Evolutionary conservation across 2,797 vertebrate genomes (phyloP).

Genomic region (Acrossocheilus wenchowensis): DNA sequence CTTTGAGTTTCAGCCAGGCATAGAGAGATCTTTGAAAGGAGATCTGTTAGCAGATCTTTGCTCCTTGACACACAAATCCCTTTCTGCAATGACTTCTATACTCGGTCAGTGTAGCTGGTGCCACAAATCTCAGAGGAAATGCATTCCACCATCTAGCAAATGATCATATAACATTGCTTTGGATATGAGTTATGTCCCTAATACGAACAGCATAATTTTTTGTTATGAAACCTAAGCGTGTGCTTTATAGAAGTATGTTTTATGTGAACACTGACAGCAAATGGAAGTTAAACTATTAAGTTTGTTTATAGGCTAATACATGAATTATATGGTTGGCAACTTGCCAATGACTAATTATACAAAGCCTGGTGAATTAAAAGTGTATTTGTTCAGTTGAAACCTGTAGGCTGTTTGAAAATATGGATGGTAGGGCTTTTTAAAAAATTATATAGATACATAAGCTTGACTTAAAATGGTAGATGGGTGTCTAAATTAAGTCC

Average conservation of each 20-base stretch:
- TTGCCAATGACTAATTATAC: neutral
- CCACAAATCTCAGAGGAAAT: conserved; percentile 74
- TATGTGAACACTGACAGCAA: conserved; percentile 2
- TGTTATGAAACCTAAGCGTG: neutral
- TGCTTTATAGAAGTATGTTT: neutral
- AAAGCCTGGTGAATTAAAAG: neutral
- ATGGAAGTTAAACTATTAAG: neutral
- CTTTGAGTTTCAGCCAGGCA: conserved; percentile 72
- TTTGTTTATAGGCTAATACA: neutral
- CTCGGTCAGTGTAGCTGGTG: conserved; percentile 71
- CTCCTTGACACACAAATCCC: conserved; percentile 68
- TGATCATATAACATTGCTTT: conserved; percentile 73
- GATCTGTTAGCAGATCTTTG: conserved; percentile 61
- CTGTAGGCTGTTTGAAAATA: neutral
- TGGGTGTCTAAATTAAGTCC: neutral
- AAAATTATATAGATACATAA: neutral
- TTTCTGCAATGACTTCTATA: conserved; percentile 72
- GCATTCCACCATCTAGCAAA: conserved; percentile 71
- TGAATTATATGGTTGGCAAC: neutral
- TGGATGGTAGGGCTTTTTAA: neutral
- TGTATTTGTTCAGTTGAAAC: neutral
- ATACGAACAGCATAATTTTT: neutral
- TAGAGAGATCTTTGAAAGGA: conserved; percentile 74
- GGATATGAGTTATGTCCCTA: conserved; percentile 36
- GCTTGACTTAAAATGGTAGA: neutral